These are phyloP conservation scores for Characodon lateralis DNA, from an alignment of 2,797 vertebrate genomes.

Conservation along the genomic window DNA sequence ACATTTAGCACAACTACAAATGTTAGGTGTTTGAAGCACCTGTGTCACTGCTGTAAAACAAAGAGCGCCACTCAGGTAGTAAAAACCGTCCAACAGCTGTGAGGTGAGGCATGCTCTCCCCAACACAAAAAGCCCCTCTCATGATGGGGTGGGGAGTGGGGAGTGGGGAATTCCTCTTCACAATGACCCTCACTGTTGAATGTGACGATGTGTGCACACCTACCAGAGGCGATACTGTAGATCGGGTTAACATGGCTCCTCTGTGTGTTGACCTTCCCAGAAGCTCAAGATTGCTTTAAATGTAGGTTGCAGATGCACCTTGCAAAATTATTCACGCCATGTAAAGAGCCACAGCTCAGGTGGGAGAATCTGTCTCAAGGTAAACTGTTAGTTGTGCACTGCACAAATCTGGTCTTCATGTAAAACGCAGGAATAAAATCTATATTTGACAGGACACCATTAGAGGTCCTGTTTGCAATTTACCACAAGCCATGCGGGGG, in stretches of 20 bases:
- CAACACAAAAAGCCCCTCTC: slow-evolving; percentile 49
- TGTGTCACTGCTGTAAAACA: slow-evolving; percentile 22
- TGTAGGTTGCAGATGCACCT: neutral
- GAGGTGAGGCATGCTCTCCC: slow-evolving; percentile 26
- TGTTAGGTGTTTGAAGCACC: neutral
- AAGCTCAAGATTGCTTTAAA: slow-evolving; percentile 19
- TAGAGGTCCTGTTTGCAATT: too few species aligned
- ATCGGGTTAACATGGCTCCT: slow-evolving; percentile 35
- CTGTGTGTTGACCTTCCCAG: slow-evolving; percentile 10
- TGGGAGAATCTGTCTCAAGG: too few species aligned
- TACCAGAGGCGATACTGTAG: slow-evolving; percentile 9
- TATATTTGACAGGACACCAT: too few species aligned
- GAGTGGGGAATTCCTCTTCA: slow-evolving; percentile 58
- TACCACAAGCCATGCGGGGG: too few species aligned
- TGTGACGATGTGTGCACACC: slow-evolving; percentile 8
- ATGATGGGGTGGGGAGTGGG: slow-evolving; percentile 1
- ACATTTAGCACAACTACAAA: slow-evolving; percentile 7
- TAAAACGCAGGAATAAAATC: too few species aligned
- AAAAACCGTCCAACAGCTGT: slow-evolving; percentile 29
- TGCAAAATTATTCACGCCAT: neutral
- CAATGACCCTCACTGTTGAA: slow-evolving; percentile 64
- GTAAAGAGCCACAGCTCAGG: neutral
- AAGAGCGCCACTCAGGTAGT: slow-evolving; percentile 1
- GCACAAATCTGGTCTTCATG: too few species aligned
- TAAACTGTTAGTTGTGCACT: too few species aligned